These are phyloP conservation scores for Caloenas nicobarica DNA, from an alignment of 2,113 vertebrate species.

Conservation along the genomic window DNA sequence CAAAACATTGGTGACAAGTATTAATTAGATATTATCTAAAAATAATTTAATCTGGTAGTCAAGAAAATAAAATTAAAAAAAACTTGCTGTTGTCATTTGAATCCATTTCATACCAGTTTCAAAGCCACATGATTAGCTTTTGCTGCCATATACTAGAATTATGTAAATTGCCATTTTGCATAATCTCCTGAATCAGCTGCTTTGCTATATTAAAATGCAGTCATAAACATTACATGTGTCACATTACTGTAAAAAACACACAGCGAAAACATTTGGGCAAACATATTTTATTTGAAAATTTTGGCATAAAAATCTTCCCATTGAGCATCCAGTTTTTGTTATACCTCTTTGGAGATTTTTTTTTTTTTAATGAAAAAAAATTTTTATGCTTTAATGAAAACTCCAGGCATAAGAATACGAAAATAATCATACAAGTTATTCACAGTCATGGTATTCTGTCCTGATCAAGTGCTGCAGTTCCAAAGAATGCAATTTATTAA, in stretches of 20 bases:
- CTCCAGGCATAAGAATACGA: background rate
- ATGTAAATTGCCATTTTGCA: background rate
- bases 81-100: background rate
- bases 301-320: background rate
- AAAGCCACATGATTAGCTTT: background rate
- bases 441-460: background rate
- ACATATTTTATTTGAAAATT: background rate
- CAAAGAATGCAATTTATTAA: background rate
- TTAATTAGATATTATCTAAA: background rate
- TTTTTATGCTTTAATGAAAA: background rate
- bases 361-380: background rate
- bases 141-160: background rate
- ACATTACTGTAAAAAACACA: background rate
- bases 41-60: background rate
- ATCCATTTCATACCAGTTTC: background rate
- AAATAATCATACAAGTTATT: constrained; percentile 7
- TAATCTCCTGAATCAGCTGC: background rate
- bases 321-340: background rate
- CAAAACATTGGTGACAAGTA: background rate
- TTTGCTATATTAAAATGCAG: constrained; percentile 8
- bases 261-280: background rate
- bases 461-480: background rate
- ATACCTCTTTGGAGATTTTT: background rate
- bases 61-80: background rate
- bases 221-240: background rate